Evolutionary conservation across 2,888 invertebrate genomes (phyloP), one percentile per base, ranked within the genome.

Genomic region (Apantesis nais): DNA sequence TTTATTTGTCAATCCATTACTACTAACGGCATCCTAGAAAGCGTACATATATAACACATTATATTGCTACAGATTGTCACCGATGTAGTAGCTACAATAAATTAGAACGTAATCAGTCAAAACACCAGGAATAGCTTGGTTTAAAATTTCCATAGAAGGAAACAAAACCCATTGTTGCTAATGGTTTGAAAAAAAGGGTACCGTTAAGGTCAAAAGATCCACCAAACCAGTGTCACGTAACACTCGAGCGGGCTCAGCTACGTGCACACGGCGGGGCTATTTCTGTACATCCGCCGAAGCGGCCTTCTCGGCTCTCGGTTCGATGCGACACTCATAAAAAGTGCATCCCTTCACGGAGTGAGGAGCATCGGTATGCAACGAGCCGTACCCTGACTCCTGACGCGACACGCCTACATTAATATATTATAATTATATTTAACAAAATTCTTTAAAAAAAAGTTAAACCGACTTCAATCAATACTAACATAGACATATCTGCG

Each of bases 221-320:
- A n/a, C 9, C 31, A 58, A 4, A 31, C 39, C 29, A 14, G 31
- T 65, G 69, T 66, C 55, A 63, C 55, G 39, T 31, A 41, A 41
- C 16, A 11, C 16, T 31, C 37, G 48, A 11, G 52, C n/a, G 34
- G 14, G 25, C n/a, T n/a, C 25, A 37, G 65, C 48, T 29, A n/a
- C n/a, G 31, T 31, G 52, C 16, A 29, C 34, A 5, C 22, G 25
- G 62, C n/a, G 31, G 14, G 66, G 67, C 74, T 84, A 84, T 84
- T 84, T 84, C 60, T 76, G 80, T 78, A 78, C 82, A 80, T 84
- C 80, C 79, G 81, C 68, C 71, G 74, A 25, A 34, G 16, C 55
- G 60, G 34, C 52, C 65, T 48, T 52, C 48, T 25, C 48, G 34
- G 44, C 66, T 22, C 52, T 34, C 61, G n/a, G 31, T 25, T 66